Conservation (phyloP, 2,888 invertebrate genomes). For the Ferrisia virgata region DNA sequence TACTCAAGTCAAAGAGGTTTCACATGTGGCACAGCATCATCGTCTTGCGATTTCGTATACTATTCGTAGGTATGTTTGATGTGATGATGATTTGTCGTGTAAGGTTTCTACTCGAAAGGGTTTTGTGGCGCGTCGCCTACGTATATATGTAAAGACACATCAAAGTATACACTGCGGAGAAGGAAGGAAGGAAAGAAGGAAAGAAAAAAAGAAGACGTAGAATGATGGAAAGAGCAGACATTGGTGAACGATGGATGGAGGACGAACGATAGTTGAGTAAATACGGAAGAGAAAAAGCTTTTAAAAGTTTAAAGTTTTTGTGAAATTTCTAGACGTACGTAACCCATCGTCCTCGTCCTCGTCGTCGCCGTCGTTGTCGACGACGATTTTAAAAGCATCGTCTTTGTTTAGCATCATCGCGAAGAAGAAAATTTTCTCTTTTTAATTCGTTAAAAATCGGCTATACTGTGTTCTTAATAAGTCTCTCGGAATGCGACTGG, state of each 20-base stretch:
- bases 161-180: background rate
- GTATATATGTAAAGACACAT: background rate
- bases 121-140: background rate
- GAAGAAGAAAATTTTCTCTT: background rate
- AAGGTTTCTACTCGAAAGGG: background rate
- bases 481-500: background rate
- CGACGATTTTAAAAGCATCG: background rate
- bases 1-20: background rate
- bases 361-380: too few relatives aligned
- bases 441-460: conserved; percentile 15
- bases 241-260: background rate
- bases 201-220: too few relatives aligned
- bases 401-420: background rate
- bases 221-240: background rate
- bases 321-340: background rate
- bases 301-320: background rate
- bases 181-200: too few relatives aligned
- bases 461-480: conserved; percentile 7
- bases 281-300: background rate
- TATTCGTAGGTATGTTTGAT: background rate
- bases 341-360: too few relatives aligned
- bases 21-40: background rate
- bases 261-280: background rate
- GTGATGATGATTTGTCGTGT: background rate
- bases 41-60: background rate